Base-by-base conservation (phyloP, 1,140 invertebrate species). In the Heterodera carotae region DNA sequence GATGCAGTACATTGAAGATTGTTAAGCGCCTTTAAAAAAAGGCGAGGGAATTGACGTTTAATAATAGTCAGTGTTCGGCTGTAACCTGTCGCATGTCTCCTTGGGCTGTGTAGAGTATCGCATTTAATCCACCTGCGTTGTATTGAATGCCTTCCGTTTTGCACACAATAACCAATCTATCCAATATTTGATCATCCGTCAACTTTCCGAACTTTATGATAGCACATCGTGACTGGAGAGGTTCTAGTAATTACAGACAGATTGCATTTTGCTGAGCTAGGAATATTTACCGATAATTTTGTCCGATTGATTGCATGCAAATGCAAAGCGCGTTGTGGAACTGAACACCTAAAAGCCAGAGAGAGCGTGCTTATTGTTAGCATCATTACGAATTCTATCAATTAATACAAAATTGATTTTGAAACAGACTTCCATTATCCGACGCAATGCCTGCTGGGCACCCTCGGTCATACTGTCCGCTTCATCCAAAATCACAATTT, bases 401-500 rank as follows among this genome's bases (percentile, higher is more conserved):
- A n/a, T 56, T n/a, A 56, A 56, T 12, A 56, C n/a, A n/a, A n/a
- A n/a, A 56, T 12, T 56, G 53, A 56, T 12, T n/a, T 39, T 6
- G 29, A 62, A 74, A 64, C 39, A 2, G 34, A 79, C 78, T 89
- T 99, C 97, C 96, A 99, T 99, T 3, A 96, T 99, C 84, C 97
- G 91, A 22, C 97, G 91, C 39, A 99, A 89, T 5, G 97, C 97
- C 78, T 88, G 84, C 75, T 87, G 86, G 31, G 84, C 84, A n/a
- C 86, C 86, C 43, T 88, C 87, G 6, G 85, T 87, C 85, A 87
- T 92, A 91, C 92, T 97, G 89, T 99, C 97, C 0, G 97, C 97
- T 90, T 99, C 97, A 90, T 99, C 97, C 25, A 99, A 89, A 80
- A 99, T 97, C 62, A 99, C 93, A 77, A 99, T 97, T 89, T 99